Conservation (phyloP, 2,113 vertebrate genomes). For the Burhinus bistriatus region DNA sequence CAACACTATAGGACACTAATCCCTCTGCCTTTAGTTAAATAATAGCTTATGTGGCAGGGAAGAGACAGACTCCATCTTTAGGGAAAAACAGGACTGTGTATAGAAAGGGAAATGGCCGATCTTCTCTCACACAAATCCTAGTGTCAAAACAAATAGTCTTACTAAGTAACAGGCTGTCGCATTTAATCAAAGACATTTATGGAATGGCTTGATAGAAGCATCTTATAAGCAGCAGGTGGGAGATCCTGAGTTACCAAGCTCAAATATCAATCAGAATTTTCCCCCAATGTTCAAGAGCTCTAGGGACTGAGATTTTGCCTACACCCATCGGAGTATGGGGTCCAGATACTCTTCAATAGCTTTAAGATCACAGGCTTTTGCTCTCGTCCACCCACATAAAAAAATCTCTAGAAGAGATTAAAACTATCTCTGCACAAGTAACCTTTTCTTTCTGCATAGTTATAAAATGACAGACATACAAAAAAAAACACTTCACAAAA, state of each 20-base stretch:
- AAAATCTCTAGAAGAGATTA: neutral
- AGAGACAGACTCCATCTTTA: neutral
- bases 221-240: neutral
- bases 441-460: neutral
- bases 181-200: neutral
- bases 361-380: neutral
- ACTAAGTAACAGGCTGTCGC: neutral
- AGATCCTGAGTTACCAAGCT: neutral
- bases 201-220: neutral
- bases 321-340: neutral
- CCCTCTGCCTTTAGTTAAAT: neutral
- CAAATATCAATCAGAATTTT: neutral
- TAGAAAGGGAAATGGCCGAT: neutral
- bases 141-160: neutral
- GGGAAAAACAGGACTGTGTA: neutral
- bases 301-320: neutral
- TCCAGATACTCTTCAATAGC: neutral
- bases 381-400: neutral
- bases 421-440: neutral
- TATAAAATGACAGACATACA: neutral
- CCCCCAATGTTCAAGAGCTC: neutral
- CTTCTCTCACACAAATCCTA: neutral
- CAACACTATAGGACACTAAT: neutral
- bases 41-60: neutral
- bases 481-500: neutral